Evolutionary conservation across 2,113 vertebrate genomes (phyloP), one percentile per base, ranked within the genome.

Genomic region (Zosterops pallidus): DNA sequence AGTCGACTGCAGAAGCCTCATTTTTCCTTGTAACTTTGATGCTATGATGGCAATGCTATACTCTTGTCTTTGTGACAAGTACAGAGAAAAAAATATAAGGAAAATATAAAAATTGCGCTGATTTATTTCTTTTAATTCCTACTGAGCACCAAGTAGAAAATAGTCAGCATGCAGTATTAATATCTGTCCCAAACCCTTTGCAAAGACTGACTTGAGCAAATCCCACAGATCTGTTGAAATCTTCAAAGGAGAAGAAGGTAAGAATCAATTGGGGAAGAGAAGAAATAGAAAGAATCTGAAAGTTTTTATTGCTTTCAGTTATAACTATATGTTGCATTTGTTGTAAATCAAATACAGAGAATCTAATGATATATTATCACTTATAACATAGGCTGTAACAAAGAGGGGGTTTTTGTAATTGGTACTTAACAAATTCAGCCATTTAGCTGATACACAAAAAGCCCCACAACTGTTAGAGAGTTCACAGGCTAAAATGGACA

Each of bases 341-440:
- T 69, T 80, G 46, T 28, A 87, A 60, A 44, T 85, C 31, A 70
- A 53, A 46, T 67, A 41, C 3, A 53, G 57, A 65, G 17, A 52
- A 46, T 26, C 9, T 69, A 53, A 25, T 37, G 20, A 23, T 50
- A 14, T 0, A 0, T 67, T 70, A 33, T 55, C 47, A 12, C 21
- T 64, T 69, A 25, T 14, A 31, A 28, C 12, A 4, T 21, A 50
- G 50, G 3, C 53, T 80, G 31, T 69, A n/a, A 57, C 22, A 35
- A 60, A 62, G 35, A 44, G 29, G 33, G 2, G 24, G 46, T 75
- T 56, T 52, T 12, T 50, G 16, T 67, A 71, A 57, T 16, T 33
- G 57, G n/a, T 49, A 18, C 50, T 93, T 89, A 82, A 90, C 42
- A 75, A 83, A 63, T 89, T 59, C 52, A 83, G 6, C 9, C 39